These are phyloP conservation scores for Cyprinella venusta DNA, from an alignment of 2,797 vertebrate genomes.

Conservation along the genomic window DNA sequence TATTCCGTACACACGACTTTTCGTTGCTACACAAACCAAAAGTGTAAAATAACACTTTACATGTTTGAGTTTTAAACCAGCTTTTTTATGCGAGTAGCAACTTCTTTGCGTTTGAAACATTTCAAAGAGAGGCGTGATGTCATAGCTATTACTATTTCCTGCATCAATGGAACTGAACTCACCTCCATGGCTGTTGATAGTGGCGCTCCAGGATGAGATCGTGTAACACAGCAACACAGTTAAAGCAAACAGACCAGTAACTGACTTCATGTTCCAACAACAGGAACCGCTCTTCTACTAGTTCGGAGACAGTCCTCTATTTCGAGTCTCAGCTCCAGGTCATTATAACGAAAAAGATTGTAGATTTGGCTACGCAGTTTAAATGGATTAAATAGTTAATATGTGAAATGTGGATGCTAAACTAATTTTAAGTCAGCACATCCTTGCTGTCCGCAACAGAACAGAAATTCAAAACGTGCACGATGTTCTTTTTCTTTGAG, in stretches of 20 bases:
- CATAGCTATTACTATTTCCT: background rate
- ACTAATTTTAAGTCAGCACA: constrained; percentile 23
- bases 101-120: background rate
- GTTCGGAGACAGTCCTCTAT: constrained; percentile 53
- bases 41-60: background rate
- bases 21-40: background rate
- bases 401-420: background rate
- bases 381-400: background rate
- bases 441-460: background rate
- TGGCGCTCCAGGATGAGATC: constrained; percentile 64
- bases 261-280: constrained; percentile 62
- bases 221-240: constrained; percentile 42
- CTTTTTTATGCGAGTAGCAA: background rate
- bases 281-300: constrained; percentile 35
- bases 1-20: background rate
- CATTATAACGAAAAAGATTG: constrained; percentile 62
- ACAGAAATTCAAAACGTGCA: background rate
- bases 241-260: constrained; percentile 59
- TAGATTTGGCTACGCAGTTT: background rate
- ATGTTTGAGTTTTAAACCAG: background rate
- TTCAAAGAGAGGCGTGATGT: background rate
- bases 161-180: constrained; percentile 45
- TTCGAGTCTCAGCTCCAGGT: constrained; percentile 68
- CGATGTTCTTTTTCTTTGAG: background rate
- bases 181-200: constrained; percentile 65